Conservation (phyloP, 2,113 vertebrate genomes). For the Callionymus lyra region DNA sequence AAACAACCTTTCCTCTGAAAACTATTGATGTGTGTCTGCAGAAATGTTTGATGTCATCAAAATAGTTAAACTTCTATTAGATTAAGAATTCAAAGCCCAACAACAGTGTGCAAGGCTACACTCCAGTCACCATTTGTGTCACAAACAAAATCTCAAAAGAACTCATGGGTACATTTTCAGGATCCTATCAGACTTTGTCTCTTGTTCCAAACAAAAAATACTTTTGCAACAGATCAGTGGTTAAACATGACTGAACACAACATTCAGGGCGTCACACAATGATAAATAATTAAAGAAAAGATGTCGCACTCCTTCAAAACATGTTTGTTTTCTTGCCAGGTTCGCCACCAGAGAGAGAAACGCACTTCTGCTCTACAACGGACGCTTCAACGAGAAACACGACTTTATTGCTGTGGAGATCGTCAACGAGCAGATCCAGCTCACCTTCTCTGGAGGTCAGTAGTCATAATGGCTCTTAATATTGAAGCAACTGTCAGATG, state of each 20-base stretch:
- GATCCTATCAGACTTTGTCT: background rate
- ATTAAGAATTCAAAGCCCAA: too few relatives aligned
- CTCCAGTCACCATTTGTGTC: too few relatives aligned
- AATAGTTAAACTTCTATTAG: too few relatives aligned
- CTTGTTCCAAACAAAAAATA: background rate
- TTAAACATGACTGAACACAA: too few relatives aligned
- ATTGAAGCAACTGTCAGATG: background rate
- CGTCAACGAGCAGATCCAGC: constrained; percentile 90
- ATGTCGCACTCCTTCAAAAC: background rate
- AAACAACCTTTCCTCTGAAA: constrained; percentile 28
- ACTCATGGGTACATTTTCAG: too few relatives aligned
- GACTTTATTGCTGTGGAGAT: constrained; percentile 95
- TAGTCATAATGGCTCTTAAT: background rate
- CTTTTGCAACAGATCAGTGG: background rate
- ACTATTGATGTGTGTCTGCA: too few relatives aligned
- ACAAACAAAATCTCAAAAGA: too few relatives aligned
- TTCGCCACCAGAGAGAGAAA: constrained; percentile 86
- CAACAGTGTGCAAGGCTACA: too few relatives aligned
- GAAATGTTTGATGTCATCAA: too few relatives aligned
- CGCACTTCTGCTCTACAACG: constrained; percentile 88
- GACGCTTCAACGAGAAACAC: constrained; percentile 93
- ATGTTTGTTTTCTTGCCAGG: constrained; percentile 51
- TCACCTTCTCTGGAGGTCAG: constrained; percentile 93
- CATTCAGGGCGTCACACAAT: too few relatives aligned
- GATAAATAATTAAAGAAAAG: too few relatives aligned